Evolutionary conservation across 2,888 invertebrate species (phyloP), one percentile per base, ranked within the genome.

Genomic region (Acleris cristana): DNA sequence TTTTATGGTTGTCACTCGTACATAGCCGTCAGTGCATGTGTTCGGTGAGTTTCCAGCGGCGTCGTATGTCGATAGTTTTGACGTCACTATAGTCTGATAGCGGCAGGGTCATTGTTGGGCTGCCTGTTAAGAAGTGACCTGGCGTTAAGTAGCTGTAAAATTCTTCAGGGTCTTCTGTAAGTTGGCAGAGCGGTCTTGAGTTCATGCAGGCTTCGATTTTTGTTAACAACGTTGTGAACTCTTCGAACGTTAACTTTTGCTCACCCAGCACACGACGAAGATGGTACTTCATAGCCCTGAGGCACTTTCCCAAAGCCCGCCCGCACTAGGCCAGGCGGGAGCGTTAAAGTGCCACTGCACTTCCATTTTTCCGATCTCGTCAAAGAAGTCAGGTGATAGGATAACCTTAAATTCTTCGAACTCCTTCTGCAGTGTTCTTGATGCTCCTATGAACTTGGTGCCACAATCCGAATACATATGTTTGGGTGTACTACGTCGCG

Each of bases 161-260:
- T 2, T 76, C 74, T 2, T 73, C 72, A 1, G 71, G 69, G 45
- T 73, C 70, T 69, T 74, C 71, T 6, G 72, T 70, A 5, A 75
- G 63, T 0, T 71, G 60, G 18, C 64, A 72, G 8, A 75, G 55
- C 0, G 73, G 73, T 16, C 73, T 63, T 2, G 72, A 72, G 44
- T 73, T 72, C 10, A 74, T 34, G 59, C 71, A 71, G 10, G 70
- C 72, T 67, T 74, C 72, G 18, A 74, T 66, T 64, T 75, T 68
- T 5, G 69, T 10, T 10, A 73, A 49, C 1, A 73, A 23, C 3
- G 72, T 74, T 1, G 57, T 44, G 8, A 66, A 60, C 53, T 74
- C 72, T 56, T 74, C 73, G 54, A 59, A 73, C 3, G 73, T 72
- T 1, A 72, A 51, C 12, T 45, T 49, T 19, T 67, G 69, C 44